A percentile compares a stretch with the other conserved stretches of the same genome.
Conservation (phyloP, 2,888 invertebrate species). For the Aspidiotus rigidus region DNA sequence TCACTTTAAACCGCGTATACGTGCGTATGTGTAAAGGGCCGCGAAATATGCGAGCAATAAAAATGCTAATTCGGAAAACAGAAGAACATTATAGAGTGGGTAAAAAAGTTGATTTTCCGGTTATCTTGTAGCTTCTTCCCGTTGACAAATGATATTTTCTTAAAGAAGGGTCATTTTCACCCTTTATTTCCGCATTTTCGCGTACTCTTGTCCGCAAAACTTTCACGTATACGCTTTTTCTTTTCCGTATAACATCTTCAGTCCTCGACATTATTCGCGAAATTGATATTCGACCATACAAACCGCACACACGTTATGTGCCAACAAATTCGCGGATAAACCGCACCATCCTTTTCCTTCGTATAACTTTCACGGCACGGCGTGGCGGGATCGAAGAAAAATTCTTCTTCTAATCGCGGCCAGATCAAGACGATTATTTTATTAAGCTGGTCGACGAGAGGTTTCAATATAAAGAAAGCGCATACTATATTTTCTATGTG, state of each 20-base stretch:
- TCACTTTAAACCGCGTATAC: background rate
- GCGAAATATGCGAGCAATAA: constrained; percentile 31
- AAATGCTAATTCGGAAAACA: constrained; percentile 30
- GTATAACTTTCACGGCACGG: no score
- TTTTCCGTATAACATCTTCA: background rate
- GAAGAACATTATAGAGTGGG: constrained; percentile 25
- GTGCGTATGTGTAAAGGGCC: constrained; percentile 15
- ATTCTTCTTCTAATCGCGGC: background rate
- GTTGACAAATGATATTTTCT: constrained; percentile 30
- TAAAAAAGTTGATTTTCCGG: constrained; percentile 27
- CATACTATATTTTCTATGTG: background rate
- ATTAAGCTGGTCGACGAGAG: background rate
- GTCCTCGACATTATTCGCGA: no score
- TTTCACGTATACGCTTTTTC: constrained; percentile 1
- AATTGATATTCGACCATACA: no score
- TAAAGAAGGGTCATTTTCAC: constrained; percentile 30
- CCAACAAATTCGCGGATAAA: no score
- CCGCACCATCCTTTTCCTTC: no score
- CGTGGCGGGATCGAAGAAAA: no score
- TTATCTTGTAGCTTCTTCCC: constrained; percentile 23
- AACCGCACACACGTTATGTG: no score
- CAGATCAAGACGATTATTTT: background rate
- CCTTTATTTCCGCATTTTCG: constrained; percentile 7
- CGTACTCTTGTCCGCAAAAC: background rate
- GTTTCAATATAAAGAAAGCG: constrained; percentile 2